Evolutionary conservation across 2,797 vertebrate genomes (phyloP).

Genomic region (Caiman crocodilus): DNA sequence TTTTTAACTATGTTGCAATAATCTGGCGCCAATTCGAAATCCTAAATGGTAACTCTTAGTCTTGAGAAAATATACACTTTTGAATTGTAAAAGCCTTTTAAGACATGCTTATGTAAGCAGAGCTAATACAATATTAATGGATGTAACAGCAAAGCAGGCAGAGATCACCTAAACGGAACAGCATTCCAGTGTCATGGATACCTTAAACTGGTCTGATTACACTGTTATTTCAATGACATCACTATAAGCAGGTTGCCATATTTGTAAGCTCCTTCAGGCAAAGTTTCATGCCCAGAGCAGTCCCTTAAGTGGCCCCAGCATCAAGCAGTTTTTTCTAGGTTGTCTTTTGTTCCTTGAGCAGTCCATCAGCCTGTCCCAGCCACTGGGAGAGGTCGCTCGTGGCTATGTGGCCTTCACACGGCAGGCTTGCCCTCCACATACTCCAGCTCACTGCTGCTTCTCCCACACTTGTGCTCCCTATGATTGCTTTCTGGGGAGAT

Average conservation of each 20-base stretch:
- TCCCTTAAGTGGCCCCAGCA: too few species aligned
- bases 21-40: background rate
- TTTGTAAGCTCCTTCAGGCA: constrained; percentile 8
- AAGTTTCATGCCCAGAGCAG: too few species aligned
- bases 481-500: too few species aligned
- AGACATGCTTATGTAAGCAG: background rate
- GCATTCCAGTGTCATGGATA: background rate
- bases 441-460: too few species aligned
- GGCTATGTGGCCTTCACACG: too few species aligned
- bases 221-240: constrained; percentile 18
- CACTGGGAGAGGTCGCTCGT: too few species aligned
- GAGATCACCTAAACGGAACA: constrained; percentile 3
- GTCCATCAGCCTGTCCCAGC: too few species aligned
- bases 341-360: too few species aligned
- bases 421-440: too few species aligned
- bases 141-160: background rate
- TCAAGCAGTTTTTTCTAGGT: too few species aligned
- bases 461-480: too few species aligned
- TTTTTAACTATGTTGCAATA: background rate
- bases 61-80: background rate
- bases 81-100: background rate
- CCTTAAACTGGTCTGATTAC: background rate
- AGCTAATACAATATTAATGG: background rate
- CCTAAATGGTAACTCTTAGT: background rate
- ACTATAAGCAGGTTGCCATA: constrained; percentile 22